These are phyloP conservation scores for Tubulanus polymorphus DNA, from an alignment of 2,888 invertebrate species.

Conservation along the genomic window DNA sequence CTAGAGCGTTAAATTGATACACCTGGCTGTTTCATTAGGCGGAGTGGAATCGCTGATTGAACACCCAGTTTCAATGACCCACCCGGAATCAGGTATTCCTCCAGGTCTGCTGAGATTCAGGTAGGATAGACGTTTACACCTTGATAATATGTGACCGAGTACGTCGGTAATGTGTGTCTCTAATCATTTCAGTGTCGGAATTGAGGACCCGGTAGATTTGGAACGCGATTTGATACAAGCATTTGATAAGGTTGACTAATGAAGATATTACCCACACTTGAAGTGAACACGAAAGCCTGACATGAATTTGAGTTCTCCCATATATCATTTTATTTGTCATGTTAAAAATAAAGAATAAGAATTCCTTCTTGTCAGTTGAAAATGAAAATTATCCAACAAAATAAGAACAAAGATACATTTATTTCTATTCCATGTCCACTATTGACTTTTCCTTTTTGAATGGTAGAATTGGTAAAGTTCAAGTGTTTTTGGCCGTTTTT, in stretches of 20 bases:
- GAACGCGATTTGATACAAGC: constrained; percentile 80
- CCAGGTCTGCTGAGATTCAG: background rate
- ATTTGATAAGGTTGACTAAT: constrained; percentile 56
- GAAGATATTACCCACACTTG: constrained; percentile 5
- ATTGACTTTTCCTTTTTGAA: too few relatives aligned
- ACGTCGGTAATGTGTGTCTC: background rate
- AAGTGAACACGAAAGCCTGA: too few relatives aligned
- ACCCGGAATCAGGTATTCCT: constrained; percentile 54
- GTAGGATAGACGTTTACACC: background rate
- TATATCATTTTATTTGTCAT: too few relatives aligned
- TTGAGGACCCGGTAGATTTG: constrained; percentile 83
- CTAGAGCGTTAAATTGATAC: constrained; percentile 34
- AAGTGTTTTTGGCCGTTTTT: too few relatives aligned
- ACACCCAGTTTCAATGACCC: constrained; percentile 91
- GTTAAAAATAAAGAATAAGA: too few relatives aligned
- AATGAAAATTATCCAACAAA: too few relatives aligned
- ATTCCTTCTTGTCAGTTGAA: too few relatives aligned
- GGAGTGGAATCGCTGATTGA: constrained; percentile 93
- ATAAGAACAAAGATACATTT: too few relatives aligned
- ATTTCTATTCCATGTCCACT: too few relatives aligned
- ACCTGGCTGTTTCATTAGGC: constrained; percentile 83
- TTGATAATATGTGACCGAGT: background rate
- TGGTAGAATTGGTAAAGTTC: too few relatives aligned
- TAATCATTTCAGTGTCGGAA: constrained; percentile 62
- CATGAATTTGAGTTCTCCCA: too few relatives aligned